Base-by-base conservation (phyloP, 2,113 vertebrate genomes). In the Tyto alba region DNA sequence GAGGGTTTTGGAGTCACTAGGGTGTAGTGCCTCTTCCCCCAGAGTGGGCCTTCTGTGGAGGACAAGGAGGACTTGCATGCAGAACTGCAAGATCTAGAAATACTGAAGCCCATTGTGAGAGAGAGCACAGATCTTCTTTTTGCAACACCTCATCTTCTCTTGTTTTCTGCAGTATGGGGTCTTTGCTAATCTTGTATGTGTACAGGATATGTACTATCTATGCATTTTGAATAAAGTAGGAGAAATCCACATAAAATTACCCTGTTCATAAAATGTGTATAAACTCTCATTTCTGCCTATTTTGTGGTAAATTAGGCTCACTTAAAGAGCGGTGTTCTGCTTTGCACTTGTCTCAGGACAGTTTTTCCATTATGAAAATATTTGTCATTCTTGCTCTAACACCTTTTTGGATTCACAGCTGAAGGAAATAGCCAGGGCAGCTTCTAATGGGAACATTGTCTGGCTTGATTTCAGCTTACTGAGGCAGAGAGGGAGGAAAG, bases 331-430 rank as follows among this genome's bases (percentile, higher is more conserved):
- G 32, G 38, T 9, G 26, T 79, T 86, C 26, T 82, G 34, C 79
- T 84, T 60, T 82, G 55, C 66, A 45, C 69, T 87, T 76, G 78
- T 56, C 36, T 20, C 50, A 74, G 66, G 36, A 71, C 64, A 74
- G 38, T 85, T 90, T 53, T 88, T 88, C 62, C 41, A 7, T 69
- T 83, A 22, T 66, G 84, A 84, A 78, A 93, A 36, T 64, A 82
- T 27, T 89, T 85, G 36, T 91, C 83, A 30, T 85, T 92, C 62
- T 83, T 91, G 25, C 40, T 78, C 25, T 77, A 73, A 52, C 59
- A 89, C 45, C 71, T 94, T 89, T 91, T 75, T 82, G 69, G 69
- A 93, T 89, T 93, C 66, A 60, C 55, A 89, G 47, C 53, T 89
- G 64, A 93, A 91, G 55, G 67, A 94, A 93, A 45, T 48, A 91